Evolutionary conservation across 2,797 vertebrate genomes (phyloP).

Genomic region (Myotis myotis): DNA sequence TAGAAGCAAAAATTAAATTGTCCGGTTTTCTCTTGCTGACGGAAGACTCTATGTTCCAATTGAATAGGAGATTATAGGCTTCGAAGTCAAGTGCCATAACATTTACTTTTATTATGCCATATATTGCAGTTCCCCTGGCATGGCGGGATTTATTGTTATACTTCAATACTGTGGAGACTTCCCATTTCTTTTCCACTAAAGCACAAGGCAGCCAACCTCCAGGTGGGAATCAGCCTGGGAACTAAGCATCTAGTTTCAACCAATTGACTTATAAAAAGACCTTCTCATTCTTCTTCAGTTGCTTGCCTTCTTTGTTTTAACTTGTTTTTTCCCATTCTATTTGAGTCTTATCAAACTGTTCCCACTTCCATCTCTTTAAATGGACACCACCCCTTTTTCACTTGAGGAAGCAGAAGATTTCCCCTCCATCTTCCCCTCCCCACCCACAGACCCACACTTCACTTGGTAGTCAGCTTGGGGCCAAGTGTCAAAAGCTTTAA

Average conservation of each 20-base stretch:
- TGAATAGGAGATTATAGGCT: constrained; percentile 70
- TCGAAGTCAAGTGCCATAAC: constrained; percentile 61
- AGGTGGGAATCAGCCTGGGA: constrained; percentile 35
- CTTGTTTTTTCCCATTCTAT: constrained; percentile 82
- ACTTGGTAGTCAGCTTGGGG: background rate
- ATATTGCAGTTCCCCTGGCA: constrained; percentile 29
- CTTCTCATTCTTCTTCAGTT: constrained; percentile 74
- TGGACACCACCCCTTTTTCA: constrained; percentile 81
- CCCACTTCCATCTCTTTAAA: constrained; percentile 82
- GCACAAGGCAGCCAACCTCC: background rate
- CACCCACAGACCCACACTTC: background rate
- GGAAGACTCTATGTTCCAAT: constrained; percentile 63
- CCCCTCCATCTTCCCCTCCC: constrained; percentile 35
- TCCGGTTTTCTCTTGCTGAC: constrained; percentile 62
- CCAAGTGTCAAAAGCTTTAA: background rate
- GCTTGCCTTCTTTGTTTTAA: constrained; percentile 78
- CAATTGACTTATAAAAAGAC: constrained; percentile 57
- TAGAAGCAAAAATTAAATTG: constrained; percentile 73
- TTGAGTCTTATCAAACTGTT: constrained; percentile 83
- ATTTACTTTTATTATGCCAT: constrained; percentile 64
- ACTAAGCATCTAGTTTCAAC: constrained; percentile 46
- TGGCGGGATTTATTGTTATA: constrained; percentile 43
- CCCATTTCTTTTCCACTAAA: constrained; percentile 54
- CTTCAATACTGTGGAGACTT: constrained; percentile 45
- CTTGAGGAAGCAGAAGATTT: constrained; percentile 81